phyloP scores from a whole-genome alignment of 1,140 invertebrate genomes.

The Lepidostoma basale region DNA sequence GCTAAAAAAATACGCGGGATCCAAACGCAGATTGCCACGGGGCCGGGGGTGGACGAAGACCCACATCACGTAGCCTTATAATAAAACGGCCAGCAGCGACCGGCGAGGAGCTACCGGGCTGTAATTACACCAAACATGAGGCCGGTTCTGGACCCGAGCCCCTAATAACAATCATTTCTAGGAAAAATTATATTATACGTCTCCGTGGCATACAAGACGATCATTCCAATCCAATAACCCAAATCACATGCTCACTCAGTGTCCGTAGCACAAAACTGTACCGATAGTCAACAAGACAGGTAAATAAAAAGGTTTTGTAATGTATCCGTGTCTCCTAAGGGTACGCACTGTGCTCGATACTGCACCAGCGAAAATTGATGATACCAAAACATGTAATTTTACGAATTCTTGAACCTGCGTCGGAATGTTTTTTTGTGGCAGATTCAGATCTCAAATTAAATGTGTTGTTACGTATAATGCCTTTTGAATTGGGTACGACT shows the following conservation, averaged over 20 bases:
- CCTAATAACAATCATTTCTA: slow-evolving; percentile 46
- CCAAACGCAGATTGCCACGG: slow-evolving; percentile 11
- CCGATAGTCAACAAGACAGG: background rate
- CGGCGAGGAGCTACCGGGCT: slow-evolving; percentile 16
- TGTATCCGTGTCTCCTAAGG: background rate
- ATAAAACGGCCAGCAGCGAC: slow-evolving; percentile 40
- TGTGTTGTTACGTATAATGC: too few relatives aligned
- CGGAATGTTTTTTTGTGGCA: slow-evolving; percentile 3
- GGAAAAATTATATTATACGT: slow-evolving; percentile 36
- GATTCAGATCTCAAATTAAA: too few relatives aligned
- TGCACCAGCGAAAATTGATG: slow-evolving; percentile 7
- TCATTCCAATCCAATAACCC: background rate
- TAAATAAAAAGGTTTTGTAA: background rate
- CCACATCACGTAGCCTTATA: slow-evolving; percentile 45
- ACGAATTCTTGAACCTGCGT: background rate
- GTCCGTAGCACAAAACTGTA: background rate
- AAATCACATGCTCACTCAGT: background rate
- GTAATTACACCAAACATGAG: slow-evolving; percentile 38
- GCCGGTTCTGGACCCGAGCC: slow-evolving; percentile 1
- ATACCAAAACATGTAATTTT: slow-evolving; percentile 5
- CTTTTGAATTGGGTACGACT: too few relatives aligned
- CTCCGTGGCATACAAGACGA: background rate
- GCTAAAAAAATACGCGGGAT: slow-evolving; percentile 9
- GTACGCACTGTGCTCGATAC: slow-evolving; percentile 8
- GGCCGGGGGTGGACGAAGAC: slow-evolving; percentile 31